These are phyloP conservation scores for Neodiprion virginianus DNA, from an alignment of 1,140 invertebrate genomes.

Conservation along the genomic window DNA sequence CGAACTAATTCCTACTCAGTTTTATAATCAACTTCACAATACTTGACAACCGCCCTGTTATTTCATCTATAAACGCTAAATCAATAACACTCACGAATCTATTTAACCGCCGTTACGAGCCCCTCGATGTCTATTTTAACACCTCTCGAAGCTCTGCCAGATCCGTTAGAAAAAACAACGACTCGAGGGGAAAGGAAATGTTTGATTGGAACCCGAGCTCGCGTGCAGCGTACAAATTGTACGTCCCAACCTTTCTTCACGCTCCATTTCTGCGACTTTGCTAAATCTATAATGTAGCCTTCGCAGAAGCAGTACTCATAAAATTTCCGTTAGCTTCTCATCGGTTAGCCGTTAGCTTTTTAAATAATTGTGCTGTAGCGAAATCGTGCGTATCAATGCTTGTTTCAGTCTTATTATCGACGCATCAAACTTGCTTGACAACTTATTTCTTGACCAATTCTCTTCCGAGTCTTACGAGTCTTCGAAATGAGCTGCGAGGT, in stretches of 20 bases:
- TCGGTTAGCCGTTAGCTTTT: too few species aligned
- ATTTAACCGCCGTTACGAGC: background rate
- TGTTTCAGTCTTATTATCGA: too few species aligned
- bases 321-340: too few species aligned
- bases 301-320: too few species aligned
- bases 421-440: background rate
- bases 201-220: background rate
- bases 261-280: too few species aligned
- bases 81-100: constrained; percentile 1
- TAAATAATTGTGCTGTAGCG: too few species aligned
- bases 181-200: background rate
- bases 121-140: background rate
- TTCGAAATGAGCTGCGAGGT: background rate
- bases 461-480: background rate
- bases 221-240: constrained; percentile 2
- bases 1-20: constrained; percentile 7
- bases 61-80: background rate
- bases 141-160: background rate
- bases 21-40: constrained; percentile 3
- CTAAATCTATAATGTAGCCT: too few species aligned
- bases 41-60: background rate
- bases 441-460: background rate
- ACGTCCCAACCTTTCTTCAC: background rate
- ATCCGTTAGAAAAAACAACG: background rate
- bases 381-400: too few species aligned